phyloP scores from a whole-genome alignment of 2,113 vertebrate genomes.

The Amphiprion ocellaris region DNA sequence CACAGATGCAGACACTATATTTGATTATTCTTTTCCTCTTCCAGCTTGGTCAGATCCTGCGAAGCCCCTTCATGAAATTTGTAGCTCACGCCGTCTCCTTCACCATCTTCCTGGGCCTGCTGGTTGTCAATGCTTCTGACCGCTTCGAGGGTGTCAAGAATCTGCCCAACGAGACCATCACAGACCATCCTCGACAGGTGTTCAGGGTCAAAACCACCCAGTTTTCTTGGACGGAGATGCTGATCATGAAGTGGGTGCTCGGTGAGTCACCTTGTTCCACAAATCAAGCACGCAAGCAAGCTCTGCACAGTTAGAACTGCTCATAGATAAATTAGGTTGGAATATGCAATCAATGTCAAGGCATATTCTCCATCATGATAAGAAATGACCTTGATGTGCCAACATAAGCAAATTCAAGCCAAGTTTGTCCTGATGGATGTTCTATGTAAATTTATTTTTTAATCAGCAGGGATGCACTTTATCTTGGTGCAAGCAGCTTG shows the following conservation, averaged over 20 bases:
- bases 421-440: background rate
- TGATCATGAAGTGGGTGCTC: constrained; percentile 99
- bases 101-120: constrained; percentile 93
- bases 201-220: constrained; percentile 98
- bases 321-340: background rate
- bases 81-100: constrained; percentile 98
- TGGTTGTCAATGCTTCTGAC: constrained; percentile 95
- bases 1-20: background rate
- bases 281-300: background rate
- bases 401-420: background rate
- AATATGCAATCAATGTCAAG: background rate
- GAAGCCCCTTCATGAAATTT: constrained; percentile 99
- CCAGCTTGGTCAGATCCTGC: constrained; percentile 93
- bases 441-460: background rate
- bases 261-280: constrained; percentile 85
- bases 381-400: constrained; percentile 26
- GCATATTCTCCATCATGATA: constrained; percentile 22
- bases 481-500: background rate
- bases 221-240: constrained; percentile 97
- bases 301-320: constrained; percentile 8
- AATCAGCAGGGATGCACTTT: background rate
- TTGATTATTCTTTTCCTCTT: background rate
- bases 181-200: constrained; percentile 94
- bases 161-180: constrained; percentile 96
- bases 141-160: constrained; percentile 97